Percentiles rank a stretch among this genome's conserved stretches.
These are phyloP conservation scores for Desmophyllum pertusum DNA, from an alignment of 92 coral and sea anemone species.

Conservation along the genomic window DNA sequence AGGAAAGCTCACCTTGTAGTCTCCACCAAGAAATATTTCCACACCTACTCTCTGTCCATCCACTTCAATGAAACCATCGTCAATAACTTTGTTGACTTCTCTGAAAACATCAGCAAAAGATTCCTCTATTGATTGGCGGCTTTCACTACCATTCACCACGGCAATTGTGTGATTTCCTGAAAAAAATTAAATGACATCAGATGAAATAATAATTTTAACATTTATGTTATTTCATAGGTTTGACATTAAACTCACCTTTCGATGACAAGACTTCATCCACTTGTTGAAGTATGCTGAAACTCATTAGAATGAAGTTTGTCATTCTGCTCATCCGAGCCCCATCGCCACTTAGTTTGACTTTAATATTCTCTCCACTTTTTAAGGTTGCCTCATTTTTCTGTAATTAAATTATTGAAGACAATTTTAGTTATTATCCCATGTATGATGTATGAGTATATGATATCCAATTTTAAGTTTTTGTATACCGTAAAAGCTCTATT, in stretches of 20 bases:
- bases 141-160: constrained; percentile 62
- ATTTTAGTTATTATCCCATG: no score
- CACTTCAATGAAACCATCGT: constrained; percentile 29
- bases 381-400: constrained; percentile 20
- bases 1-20: constrained; percentile 51
- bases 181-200: background rate
- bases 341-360: constrained; percentile 57
- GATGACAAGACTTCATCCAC: constrained; percentile 45
- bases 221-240: no score
- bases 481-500: no score
- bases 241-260: constrained; percentile 57
- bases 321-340: constrained; percentile 58
- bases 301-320: constrained; percentile 47
- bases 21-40: constrained; percentile 54
- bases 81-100: constrained; percentile 21
- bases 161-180: constrained; percentile 66
- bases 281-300: constrained; percentile 24
- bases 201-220: background rate
- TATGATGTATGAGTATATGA: no score
- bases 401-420: background rate
- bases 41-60: constrained; percentile 29
- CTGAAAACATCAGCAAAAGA: constrained; percentile 38
- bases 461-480: no score
- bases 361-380: constrained; percentile 23
- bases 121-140: constrained; percentile 22